A percentile compares a stretch with the other conserved stretches of the same genome.
phyloP scores from a whole-genome alignment of 2,888 invertebrate genomes.

The Hirtodrosophila trivittata region DNA sequence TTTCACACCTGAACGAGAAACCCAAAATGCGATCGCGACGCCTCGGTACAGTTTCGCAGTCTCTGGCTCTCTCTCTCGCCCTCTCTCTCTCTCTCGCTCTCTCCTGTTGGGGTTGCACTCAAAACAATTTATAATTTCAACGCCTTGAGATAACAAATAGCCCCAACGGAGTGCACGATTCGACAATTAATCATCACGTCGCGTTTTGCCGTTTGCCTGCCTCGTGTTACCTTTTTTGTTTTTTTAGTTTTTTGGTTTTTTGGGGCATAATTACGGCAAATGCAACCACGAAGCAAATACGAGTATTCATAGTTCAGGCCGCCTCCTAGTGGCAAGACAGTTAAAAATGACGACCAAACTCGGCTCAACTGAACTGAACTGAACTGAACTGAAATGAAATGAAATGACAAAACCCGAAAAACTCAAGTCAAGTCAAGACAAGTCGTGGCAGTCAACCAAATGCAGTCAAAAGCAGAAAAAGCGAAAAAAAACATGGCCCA shows the following conservation, averaged over 20 bases:
- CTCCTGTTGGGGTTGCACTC: conserved; percentile 54
- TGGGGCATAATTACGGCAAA: conserved; percentile 75
- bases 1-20: conserved; percentile 68
- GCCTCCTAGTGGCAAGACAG: conserved; percentile 60
- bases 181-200: conserved; percentile 74
- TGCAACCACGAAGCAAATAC: conserved; percentile 58
- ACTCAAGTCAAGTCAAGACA: conserved; percentile 33
- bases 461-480: conserved; percentile 6
- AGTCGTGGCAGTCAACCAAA: conserved; percentile 28
- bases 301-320: conserved; percentile 45
- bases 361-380: conserved; percentile 19
- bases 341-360: conserved; percentile 63
- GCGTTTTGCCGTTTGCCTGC: conserved; percentile 47
- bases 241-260: conserved; percentile 50
- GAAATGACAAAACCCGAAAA: conserved; percentile 53
- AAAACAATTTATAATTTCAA: conserved; percentile 78
- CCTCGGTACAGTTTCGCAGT: conserved; percentile 41
- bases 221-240: conserved; percentile 37
- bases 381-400: conserved; percentile 54
- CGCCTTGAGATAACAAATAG: conserved; percentile 78
- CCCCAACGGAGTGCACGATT: conserved; percentile 72
- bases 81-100: conserved; percentile 18
- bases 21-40: conserved; percentile 37
- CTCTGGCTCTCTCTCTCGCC: conserved; percentile 15
- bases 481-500: conserved; percentile 54